These are phyloP conservation scores for Pygathrix nemaeus DNA, from an alignment of 2,113 vertebrate species.

Conservation along the genomic window DNA sequence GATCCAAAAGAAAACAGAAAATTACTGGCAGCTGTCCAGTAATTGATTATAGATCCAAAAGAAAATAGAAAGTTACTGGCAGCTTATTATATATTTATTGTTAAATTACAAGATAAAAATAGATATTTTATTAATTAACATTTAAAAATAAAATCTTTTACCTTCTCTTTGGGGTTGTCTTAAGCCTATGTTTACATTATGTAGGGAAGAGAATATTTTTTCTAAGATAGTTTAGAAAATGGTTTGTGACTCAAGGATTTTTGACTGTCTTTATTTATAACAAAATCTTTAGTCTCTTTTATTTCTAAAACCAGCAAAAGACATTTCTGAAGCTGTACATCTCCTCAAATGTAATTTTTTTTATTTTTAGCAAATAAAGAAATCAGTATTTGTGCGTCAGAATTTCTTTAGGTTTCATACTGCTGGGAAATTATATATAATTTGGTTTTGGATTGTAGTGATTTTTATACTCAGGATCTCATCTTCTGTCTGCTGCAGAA, in stretches of 20 bases:
- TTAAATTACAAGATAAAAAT: neutral
- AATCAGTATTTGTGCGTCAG: neutral
- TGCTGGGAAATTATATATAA: neutral
- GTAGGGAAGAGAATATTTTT: neutral
- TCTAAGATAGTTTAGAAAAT: conserved; percentile 31
- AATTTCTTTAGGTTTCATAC: conserved; percentile 40
- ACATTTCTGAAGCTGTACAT: neutral
- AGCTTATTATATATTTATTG: neutral
- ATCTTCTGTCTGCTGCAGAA: neutral
- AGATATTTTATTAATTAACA: neutral
- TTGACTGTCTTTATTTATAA: conserved; percentile 14
- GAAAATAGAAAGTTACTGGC: neutral
- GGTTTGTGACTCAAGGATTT: neutral
- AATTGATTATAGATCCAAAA: neutral
- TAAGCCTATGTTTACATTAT: conserved; percentile 9
- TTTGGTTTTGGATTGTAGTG: neutral
- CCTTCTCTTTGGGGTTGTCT: neutral
- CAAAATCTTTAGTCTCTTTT: neutral
- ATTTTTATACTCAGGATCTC: neutral
- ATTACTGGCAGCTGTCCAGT: neutral
- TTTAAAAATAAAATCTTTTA: conserved; percentile 10
- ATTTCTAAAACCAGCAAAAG: neutral
- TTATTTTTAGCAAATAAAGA: neutral
- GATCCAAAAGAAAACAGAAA: neutral
- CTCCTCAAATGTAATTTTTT: neutral